Evolutionary conservation across 1,140 invertebrate species (phyloP), one percentile per base, ranked within the genome.

Genomic region (Ostrea edulis): DNA sequence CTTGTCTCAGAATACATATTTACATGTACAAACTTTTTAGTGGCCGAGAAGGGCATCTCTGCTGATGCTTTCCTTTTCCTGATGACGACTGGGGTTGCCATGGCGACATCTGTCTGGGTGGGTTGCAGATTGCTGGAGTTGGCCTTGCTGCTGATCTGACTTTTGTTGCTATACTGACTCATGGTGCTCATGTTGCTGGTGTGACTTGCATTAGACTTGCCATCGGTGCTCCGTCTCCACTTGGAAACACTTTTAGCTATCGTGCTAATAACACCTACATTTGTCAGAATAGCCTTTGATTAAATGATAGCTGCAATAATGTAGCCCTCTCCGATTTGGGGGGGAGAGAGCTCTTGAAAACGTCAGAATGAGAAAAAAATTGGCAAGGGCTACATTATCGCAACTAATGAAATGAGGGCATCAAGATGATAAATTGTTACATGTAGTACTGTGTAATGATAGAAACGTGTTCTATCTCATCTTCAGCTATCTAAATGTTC

Each of bases 161-260:
- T 92, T 9, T 83, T 35, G 58, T 92, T 91, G 83, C 90, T 90
- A 9, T 82, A 90, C 29, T 87, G 88, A 89, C 89, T 92, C 44
- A 86, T 62, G 29, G 88, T 88, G 55, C 90, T 91, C 35, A 88
- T 88, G 51, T 90, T 91, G 86, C 92, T 92, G 20, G 84, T 51
- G 25, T 88, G 86, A 35, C 91, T 90, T 65, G 86, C 84, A 85
- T 91, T 91, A 77, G 92, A 91, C 82, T 92, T 94, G 20, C 93
- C 92, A 83, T 94, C 93, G 12, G 92, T 93, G 85, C 91, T 94
- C 14, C 90, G 84, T n/a, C 93, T 90, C 91, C 93, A 93, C 77
- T 93, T 93, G 7, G 92, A 89, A 20, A 95, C 89, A 84, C 93
- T 93, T 62, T 93, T 87, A 62, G 92, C 93, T 77, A 95, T 93